A percentile compares a stretch with the other conserved stretches of the same genome.
These are phyloP conservation scores for Aselliscus stoliczkanus DNA, from an alignment of 2,797 vertebrate genomes.

Conservation along the genomic window DNA sequence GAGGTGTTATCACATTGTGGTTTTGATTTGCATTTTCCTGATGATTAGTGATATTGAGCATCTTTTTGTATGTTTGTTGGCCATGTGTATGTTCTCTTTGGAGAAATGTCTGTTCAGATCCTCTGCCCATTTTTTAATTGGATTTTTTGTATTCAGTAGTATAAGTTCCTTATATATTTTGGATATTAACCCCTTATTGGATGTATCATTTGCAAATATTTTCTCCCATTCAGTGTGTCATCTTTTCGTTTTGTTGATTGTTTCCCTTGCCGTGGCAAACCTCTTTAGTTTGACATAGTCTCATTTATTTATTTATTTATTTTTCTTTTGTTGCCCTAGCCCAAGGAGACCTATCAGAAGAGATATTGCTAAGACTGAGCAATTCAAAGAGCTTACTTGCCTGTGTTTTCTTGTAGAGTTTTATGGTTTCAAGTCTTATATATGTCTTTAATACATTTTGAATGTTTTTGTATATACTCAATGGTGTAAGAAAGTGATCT, in stretches of 20 bases:
- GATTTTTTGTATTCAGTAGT: neutral
- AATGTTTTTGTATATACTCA: neutral
- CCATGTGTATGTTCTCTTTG: too few species aligned
- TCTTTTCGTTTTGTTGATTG: neutral
- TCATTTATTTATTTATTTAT: too few species aligned
- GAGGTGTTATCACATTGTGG: too few species aligned
- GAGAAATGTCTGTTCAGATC: neutral
- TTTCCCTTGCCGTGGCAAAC: neutral
- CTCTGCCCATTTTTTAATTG: neutral
- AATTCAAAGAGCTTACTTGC: neutral
- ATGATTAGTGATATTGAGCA: too few species aligned
- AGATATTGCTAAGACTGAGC: neutral
- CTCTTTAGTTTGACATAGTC: neutral
- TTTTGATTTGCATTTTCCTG: too few species aligned
- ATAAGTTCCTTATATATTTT: neutral
- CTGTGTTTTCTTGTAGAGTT: neutral
- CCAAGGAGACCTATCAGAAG: neutral
- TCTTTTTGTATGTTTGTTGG: too few species aligned
- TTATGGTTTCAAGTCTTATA: neutral
- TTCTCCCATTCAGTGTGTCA: neutral
- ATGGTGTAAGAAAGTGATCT: neutral
- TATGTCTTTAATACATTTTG: neutral
- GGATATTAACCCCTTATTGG: neutral
- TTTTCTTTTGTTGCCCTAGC: neutral
- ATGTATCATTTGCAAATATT: neutral